Evolutionary conservation across 2,113 vertebrate species (phyloP), one percentile per base, ranked within the genome.

Genomic region (Corythoichthys haematopterus): DNA sequence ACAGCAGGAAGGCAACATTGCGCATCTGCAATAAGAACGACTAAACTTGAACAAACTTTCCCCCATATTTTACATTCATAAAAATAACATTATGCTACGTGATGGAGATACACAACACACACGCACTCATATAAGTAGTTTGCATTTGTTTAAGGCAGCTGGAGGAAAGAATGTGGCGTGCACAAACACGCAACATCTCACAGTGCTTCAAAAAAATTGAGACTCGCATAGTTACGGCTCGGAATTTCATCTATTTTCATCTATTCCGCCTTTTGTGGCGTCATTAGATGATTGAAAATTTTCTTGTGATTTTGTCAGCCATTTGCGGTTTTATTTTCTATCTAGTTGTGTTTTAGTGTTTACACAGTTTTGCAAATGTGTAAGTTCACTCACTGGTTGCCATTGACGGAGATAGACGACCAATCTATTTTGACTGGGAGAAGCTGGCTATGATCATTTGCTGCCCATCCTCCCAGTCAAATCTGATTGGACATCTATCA

Each of bases 81-180:
- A 37, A 35, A 45, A 45, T 20, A 55, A 35, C 20, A 9, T 11
- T n/a, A 48, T 13, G 53, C 53, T 55, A 56, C 33, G 53, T 56
- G 35, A 65, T 1, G 40, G 36, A 53, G 46, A 66, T 36, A 46
- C 38, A 52, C 33, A 46, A 64, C 6, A 68, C 45, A 15, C 16
- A 48, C 45, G 47, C 62, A 36, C 13, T n/a, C 56, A 80, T 16
- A 64, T n/a, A 81, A 65, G 63, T 11, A 74, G 62, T 66, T 66
- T 64, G 68, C 74, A 72, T 78, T 75, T 66, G 28, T 66, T 81
- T 90, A 92, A 91, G 90, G 91, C 91, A 89, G 79, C 77, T 69
- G 67, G 79, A 85, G 64, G 68, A 83, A 80, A 60, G 66, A 73
- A 75, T 75, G 80, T 82, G 82, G 78, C 72, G 82, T 75, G 4